Conservation (phyloP, 1,140 invertebrate species). For the Cepaea nemoralis region DNA sequence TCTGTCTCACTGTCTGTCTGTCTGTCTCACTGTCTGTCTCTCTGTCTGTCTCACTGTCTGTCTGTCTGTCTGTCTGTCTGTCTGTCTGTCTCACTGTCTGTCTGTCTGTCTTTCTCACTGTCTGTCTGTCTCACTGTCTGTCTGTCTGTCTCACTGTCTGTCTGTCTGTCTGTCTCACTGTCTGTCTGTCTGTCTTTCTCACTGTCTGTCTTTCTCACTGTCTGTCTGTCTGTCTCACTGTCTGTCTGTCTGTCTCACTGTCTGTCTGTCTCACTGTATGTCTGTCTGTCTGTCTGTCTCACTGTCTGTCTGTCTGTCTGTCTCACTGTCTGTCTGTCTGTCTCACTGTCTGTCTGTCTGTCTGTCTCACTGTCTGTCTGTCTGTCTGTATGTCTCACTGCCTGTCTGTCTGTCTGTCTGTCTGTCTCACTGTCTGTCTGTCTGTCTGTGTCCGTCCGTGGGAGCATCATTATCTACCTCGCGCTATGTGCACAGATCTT, state of each 20-base stretch:
- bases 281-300: too few relatives aligned
- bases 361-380: not conserved
- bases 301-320: conserved; percentile 5
- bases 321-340: conserved; percentile 1
- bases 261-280: too few relatives aligned
- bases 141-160: conserved; percentile 1
- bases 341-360: conserved; percentile 1
- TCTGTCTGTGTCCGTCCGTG: not conserved
- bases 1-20: conserved; percentile 1
- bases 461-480: not conserved
- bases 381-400: too few relatives aligned
- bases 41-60: conserved; percentile 1
- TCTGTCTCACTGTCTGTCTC: not conserved
- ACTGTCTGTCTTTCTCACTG: too few relatives aligned
- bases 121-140: conserved; percentile 1
- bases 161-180: conserved; percentile 1
- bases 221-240: conserved; percentile 1
- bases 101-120: too few relatives aligned
- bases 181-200: too few relatives aligned
- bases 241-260: conserved; percentile 1
- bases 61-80: conserved; percentile 9
- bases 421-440: conserved; percentile 5
- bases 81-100: conserved; percentile 1
- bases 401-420: not conserved
- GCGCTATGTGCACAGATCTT: too few relatives aligned